Evolutionary conservation across 2,113 vertebrate species (phyloP), one percentile per base, ranked within the genome.

Genomic region (Crotalus horridus): DNA sequence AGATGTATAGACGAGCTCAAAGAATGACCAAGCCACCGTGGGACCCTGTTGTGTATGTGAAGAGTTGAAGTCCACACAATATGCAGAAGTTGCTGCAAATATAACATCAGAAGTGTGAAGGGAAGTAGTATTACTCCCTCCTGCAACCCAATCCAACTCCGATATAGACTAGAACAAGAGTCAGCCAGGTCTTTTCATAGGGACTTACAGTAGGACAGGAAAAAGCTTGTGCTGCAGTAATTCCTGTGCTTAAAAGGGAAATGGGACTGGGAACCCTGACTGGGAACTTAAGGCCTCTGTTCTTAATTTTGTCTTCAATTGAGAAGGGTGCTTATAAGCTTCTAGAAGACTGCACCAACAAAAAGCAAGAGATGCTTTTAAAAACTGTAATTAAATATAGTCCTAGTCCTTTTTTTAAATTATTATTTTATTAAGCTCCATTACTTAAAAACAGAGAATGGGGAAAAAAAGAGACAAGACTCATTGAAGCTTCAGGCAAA

Each of bases 301-400:
- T 89, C 24, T n/a, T 89, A 53, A 54, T 74, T 55, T 43, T 39
- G 2, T 53, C 11, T 51, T 43, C 46, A 33, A 24, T 26, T 33
- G 43, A 20, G 85, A 54, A 88, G 88, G 58, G 93, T 81, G 93
- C 88, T 88, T 90, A 29, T 39, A 94, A 95, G 54, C 92, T 90
- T 94, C 13, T 81, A 51, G 86, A 91, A 93, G 96, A 94, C 91
- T 94, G 96, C 97, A 98, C 95, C 97, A 96, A 96, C 95, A 81
- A n/a, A 93, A 96, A 96, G 92, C 88, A 89, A 93, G 85, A 96
- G 91, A 94, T 90, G 87, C 91, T 96, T 95, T 95, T 95, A 95
- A 95, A 96, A 91, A 94, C 94, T 95, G 95, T 90, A 53, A 85
- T 86, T 90, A 85, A 93, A 54, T 58, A 90, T 51, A 93, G 88